Base-by-base conservation (phyloP, 2,797 vertebrate species). In the Argya squamiceps region DNA sequence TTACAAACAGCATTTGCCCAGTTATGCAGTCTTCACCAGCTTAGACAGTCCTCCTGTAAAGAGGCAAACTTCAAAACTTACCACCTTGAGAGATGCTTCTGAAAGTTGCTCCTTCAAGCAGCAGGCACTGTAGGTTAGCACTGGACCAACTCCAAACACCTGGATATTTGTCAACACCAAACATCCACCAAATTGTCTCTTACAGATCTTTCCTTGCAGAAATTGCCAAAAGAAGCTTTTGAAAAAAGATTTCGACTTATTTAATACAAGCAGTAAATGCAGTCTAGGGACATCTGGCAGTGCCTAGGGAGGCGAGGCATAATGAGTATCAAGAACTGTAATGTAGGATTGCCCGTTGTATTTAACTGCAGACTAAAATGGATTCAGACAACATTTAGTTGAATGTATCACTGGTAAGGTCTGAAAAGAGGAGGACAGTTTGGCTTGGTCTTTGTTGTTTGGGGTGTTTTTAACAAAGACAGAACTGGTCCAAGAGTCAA, bases 331-430 rank as follows among this genome's bases (percentile, higher is more conserved):
- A 76, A 88, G 65, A 86, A 70, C 41, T 6, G 21, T 9, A 90
- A 58, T 23, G 44, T 27, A 47, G 49, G 36, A 62, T 53, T 0
- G 0, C 30, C 56, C 0, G 0, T 0, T 80, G 37, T 37, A 84
- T 90, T 90, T 76, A 76, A 67, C 3, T 60, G 20, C 59, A 92
- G 60, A 65, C 39, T 74, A 46, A 73, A 74, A 85, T 18, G 17
- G n/a, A 58, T 56, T 69, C 4, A 3, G 56, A 7, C 52, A 86
- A 15, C 3, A 1, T 34, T 89, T 13, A 49, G 17, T 64, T n/a
- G 17, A 56, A 44, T 11, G 5, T 52, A 22, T 78, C 85, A 36
- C 56, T 81, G 34, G 12, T 15, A 68, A 81, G 37, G 36, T 43
- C 47, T 90, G 47, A 82, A 83, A 89, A 65, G 26, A 18, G 30